These are phyloP conservation scores for Sander vitreus DNA, from an alignment of 2,113 vertebrate species.

Conservation along the genomic window DNA sequence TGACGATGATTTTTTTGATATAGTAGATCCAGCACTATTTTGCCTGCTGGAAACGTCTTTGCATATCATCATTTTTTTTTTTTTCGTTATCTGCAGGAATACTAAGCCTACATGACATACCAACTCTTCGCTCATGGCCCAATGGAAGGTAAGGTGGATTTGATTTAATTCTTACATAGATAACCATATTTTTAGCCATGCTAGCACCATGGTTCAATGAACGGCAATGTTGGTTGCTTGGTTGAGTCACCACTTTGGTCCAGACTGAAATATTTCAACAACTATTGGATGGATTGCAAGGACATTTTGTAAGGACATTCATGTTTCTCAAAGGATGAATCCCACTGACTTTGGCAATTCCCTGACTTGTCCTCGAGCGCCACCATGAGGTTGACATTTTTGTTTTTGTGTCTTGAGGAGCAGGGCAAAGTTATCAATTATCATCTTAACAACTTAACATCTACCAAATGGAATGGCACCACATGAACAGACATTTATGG, in stretches of 20 bases:
- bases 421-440: neutral
- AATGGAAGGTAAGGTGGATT: neutral
- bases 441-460: neutral
- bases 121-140: neutral
- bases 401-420: neutral
- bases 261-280: too few species aligned
- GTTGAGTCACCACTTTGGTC: neutral
- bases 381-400: neutral
- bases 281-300: neutral
- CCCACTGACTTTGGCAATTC: neutral
- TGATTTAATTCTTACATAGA: neutral
- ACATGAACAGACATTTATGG: neutral
- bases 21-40: neutral
- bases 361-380: neutral
- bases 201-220: neutral
- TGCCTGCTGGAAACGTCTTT: neutral
- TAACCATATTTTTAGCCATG: neutral
- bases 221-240: neutral
- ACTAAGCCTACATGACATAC: neutral
- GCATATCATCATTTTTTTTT: neutral
- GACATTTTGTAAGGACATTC: neutral
- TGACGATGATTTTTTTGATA: constrained; percentile 8
- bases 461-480: neutral
- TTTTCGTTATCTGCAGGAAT: neutral
- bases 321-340: neutral